Evolutionary conservation across 2,888 invertebrate species (phyloP).

Genomic region (Colostygia pectinataria): DNA sequence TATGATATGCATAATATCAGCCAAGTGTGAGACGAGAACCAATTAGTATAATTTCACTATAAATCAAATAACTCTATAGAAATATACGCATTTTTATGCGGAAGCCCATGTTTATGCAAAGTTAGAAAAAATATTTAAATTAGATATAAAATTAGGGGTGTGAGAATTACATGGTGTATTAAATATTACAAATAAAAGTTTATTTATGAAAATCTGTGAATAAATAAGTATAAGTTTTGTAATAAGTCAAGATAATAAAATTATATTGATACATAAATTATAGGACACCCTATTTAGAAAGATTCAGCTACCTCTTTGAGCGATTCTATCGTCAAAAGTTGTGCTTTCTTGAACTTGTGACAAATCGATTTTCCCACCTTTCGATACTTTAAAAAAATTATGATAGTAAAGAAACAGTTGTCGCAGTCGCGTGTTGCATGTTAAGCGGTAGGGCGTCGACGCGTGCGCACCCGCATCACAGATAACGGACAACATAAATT

Average conservation of each 20-base stretch:
- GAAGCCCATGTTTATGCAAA: slow-evolving; percentile 80
- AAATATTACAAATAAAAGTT: slow-evolving; percentile 14
- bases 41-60: slow-evolving; percentile 74
- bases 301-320: no score
- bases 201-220: no score
- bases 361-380: slow-evolving; percentile 14
- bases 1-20: slow-evolving; percentile 54
- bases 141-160: slow-evolving; percentile 53
- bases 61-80: slow-evolving; percentile 63
- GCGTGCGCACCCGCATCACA: slow-evolving; percentile 76
- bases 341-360: not conserved
- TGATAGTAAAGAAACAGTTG: slow-evolving; percentile 55
- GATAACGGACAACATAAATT: slow-evolving; percentile 80
- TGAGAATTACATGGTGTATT: slow-evolving; percentile 27
- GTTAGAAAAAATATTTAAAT: slow-evolving; percentile 53
- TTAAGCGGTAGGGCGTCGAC: slow-evolving; percentile 47
- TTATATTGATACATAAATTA: no score
- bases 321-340: no score
- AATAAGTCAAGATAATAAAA: no score
- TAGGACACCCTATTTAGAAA: no score
- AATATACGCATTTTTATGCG: slow-evolving; percentile 50
- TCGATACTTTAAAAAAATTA: slow-evolving; percentile 25
- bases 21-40: slow-evolving; percentile 44
- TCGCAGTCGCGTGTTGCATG: slow-evolving; percentile 71
- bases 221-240: no score